These are phyloP conservation scores for Clupea harengus DNA, from an alignment of 2,113 vertebrate genomes.

Conservation along the genomic window DNA sequence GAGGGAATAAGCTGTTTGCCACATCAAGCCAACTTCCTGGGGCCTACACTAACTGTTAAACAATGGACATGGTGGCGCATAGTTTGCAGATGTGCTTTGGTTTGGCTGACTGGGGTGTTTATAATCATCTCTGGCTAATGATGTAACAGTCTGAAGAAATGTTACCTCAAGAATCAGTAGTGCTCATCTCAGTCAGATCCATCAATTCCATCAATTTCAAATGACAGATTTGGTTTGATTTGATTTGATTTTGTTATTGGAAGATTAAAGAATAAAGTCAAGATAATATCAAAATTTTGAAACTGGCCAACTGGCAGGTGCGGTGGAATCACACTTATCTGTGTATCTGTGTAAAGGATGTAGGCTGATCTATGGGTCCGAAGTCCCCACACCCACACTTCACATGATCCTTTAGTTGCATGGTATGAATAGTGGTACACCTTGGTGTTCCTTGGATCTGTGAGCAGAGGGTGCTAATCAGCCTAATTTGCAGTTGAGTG, in stretches of 20 bases:
- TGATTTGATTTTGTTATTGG: no score
- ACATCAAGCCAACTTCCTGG: constrained; percentile 8
- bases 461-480: no score
- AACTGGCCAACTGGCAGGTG: background rate
- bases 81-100: constrained; percentile 4
- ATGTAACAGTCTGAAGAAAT: background rate
- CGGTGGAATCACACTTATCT: no score
- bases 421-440: background rate
- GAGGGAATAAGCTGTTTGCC: constrained; percentile 7
- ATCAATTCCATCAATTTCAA: background rate
- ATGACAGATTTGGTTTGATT: background rate
- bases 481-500: background rate
- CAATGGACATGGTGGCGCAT: background rate
- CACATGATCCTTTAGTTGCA: background rate
- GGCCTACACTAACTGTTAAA: constrained; percentile 8
- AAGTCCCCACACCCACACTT: no score
- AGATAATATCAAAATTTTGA: background rate
- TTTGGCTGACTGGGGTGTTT: background rate
- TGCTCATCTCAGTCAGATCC: background rate
- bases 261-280: no score
- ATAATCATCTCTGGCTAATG: background rate
- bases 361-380: no score
- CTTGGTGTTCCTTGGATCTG: background rate
- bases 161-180: background rate
- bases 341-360: no score